Percentiles rank a stretch among this genome's conserved stretches.
Conservation (phyloP, 1,140 invertebrate genomes). For the Oedothorax gibbosus region DNA sequence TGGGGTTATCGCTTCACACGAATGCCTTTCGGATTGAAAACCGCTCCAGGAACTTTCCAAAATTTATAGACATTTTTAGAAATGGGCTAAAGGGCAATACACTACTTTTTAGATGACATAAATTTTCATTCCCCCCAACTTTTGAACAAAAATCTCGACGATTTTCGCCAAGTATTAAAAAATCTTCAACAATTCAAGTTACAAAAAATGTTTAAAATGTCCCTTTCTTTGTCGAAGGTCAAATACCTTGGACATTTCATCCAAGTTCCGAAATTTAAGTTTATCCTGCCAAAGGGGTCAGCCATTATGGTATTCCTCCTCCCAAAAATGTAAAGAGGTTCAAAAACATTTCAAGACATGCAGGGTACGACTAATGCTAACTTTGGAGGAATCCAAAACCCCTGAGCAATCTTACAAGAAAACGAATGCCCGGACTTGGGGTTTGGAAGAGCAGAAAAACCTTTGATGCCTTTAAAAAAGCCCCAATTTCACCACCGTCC, state of each 20-base stretch:
- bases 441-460: neutral
- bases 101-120: conserved; percentile 67
- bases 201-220: conserved; percentile 47
- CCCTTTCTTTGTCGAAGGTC: conserved; percentile 7
- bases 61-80: conserved; percentile 67
- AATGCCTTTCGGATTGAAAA: conserved; percentile 70
- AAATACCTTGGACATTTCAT: conserved; percentile 58
- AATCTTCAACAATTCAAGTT: conserved; percentile 3
- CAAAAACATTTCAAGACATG: neutral
- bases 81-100: conserved; percentile 61
- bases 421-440: conserved; percentile 50
- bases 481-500: neutral
- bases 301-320: conserved; percentile 22
- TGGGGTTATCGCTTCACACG: conserved; percentile 60
- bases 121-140: conserved; percentile 62
- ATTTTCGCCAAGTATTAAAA: conserved; percentile 20
- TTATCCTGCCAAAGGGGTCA: neutral
- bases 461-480: conserved; percentile 41
- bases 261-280: conserved; percentile 30
- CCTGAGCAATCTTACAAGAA: conserved; percentile 27
- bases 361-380: conserved; percentile 1
- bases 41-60: conserved; percentile 67
- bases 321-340: conserved; percentile 44
- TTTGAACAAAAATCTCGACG: conserved; percentile 47
- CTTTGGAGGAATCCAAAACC: conserved; percentile 15